These are phyloP conservation scores for Limenitis camilla DNA, from an alignment of 2,888 invertebrate genomes.

Conservation along the genomic window DNA sequence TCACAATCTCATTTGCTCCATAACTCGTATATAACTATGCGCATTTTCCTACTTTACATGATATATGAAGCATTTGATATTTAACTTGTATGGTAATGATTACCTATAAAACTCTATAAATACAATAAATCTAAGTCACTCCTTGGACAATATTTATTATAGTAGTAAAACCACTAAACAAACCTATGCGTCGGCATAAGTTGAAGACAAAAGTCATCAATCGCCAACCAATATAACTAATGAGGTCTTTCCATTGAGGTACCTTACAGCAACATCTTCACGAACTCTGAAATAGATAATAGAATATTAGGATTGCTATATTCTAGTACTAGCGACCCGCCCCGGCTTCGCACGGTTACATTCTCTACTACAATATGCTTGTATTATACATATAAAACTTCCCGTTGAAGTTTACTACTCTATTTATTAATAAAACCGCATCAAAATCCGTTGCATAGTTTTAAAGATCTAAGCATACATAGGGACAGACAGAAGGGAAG, in stretches of 20 bases:
- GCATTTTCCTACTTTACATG: conserved; percentile 6
- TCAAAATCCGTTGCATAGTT: no score
- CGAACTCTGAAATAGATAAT: conserved; percentile 70
- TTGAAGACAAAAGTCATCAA: conserved; percentile 17
- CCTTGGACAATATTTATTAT: conserved; percentile 18
- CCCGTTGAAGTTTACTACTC: no score
- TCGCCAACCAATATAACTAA: conserved; percentile 44
- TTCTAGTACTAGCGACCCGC: no score
- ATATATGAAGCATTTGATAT: conserved; percentile 14
- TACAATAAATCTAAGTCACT: conserved; percentile 21
- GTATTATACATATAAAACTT: no score
- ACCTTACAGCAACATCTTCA: conserved; percentile 73
- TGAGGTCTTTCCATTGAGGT: conserved; percentile 49
- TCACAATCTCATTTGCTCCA: neutral
- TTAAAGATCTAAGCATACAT: no score
- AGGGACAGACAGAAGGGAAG: no score
- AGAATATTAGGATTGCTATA: conserved; percentile 2
- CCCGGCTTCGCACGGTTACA: no score
- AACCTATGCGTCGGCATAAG: conserved; percentile 9
- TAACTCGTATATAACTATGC: neutral
- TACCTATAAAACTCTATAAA: conserved; percentile 19
- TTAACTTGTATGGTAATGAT: conserved; percentile 6
- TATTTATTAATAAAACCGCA: no score
- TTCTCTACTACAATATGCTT: no score
- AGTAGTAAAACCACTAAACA: conserved; percentile 12